These are phyloP conservation scores for Heloderma charlesbogerti DNA, from an alignment of 2,113 vertebrate species.

Conservation along the genomic window DNA sequence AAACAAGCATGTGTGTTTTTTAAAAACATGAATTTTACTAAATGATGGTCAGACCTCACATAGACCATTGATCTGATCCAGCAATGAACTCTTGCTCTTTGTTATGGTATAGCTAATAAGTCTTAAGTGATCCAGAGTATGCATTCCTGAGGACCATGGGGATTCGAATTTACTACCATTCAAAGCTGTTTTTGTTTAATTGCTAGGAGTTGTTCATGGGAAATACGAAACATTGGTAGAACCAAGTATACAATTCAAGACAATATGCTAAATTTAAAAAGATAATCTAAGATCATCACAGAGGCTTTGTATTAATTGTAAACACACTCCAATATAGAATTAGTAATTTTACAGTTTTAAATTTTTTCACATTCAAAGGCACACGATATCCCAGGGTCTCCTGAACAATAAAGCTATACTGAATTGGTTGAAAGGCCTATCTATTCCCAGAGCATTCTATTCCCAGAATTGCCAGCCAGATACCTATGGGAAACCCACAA, in stretches of 20 bases:
- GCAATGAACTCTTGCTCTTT: neutral
- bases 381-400: no score
- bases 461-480: no score
- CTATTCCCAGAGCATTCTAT: no score
- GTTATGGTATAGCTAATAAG: neutral
- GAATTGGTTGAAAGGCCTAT: no score
- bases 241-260: neutral
- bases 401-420: no score
- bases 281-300: no score
- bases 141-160: neutral
- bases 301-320: no score
- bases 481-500: no score
- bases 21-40: neutral
- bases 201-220: neutral
- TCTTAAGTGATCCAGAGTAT: neutral
- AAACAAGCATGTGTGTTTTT: neutral
- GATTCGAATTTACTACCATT: neutral
- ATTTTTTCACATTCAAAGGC: no score
- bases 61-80: neutral
- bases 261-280: no score
- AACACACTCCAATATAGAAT: no score
- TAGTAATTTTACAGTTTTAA: no score
- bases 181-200: neutral
- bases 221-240: neutral
- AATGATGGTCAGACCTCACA: neutral